A percentile compares a stretch with the other conserved stretches of the same genome.
Conservation (phyloP, 2,888 invertebrate species). For the Asteroscopus sphinx region DNA sequence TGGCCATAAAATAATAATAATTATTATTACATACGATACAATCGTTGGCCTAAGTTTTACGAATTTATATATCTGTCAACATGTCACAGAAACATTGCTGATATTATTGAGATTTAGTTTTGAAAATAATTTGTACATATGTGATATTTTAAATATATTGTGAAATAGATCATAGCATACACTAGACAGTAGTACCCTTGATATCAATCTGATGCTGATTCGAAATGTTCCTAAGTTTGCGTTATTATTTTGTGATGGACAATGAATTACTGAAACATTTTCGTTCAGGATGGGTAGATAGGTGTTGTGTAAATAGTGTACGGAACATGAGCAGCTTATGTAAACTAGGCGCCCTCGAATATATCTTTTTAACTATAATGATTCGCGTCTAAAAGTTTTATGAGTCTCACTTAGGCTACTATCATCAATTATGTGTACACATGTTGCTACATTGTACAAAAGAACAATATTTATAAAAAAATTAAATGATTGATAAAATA, state of each 20-base stretch:
- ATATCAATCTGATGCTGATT: slow-evolving; percentile 73
- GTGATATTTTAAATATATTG: slow-evolving; percentile 89
- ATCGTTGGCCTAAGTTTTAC: slow-evolving; percentile 60
- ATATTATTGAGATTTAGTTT: slow-evolving; percentile 82
- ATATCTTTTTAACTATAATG: slow-evolving; percentile 58
- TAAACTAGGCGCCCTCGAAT: slow-evolving; percentile 62
- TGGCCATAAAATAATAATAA: slow-evolving; percentile 41
- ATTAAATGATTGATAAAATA: slow-evolving; percentile 89
- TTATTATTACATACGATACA: slow-evolving; percentile 28
- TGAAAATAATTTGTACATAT: slow-evolving; percentile 87
- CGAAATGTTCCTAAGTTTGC: slow-evolving; percentile 69
- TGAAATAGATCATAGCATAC: slow-evolving; percentile 78
- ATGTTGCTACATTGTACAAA: slow-evolving; percentile 86
- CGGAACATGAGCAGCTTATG: slow-evolving; percentile 62
- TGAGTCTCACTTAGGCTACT: slow-evolving; percentile 74
- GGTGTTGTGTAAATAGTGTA: slow-evolving; percentile 71
- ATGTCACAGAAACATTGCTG: slow-evolving; percentile 72
- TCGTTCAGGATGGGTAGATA: slow-evolving; percentile 62
- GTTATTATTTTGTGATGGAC: slow-evolving; percentile 62
- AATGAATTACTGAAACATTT: slow-evolving; percentile 64
- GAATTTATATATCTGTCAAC: slow-evolving; percentile 65
- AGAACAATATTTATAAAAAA: slow-evolving; percentile 88
- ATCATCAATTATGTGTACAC: slow-evolving; percentile 79
- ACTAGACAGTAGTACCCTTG: slow-evolving; percentile 79
- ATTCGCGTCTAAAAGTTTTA: slow-evolving; percentile 68